These are phyloP conservation scores for Pachydiplax longipennis DNA, from an alignment of 2,888 invertebrate genomes.

Conservation along the genomic window DNA sequence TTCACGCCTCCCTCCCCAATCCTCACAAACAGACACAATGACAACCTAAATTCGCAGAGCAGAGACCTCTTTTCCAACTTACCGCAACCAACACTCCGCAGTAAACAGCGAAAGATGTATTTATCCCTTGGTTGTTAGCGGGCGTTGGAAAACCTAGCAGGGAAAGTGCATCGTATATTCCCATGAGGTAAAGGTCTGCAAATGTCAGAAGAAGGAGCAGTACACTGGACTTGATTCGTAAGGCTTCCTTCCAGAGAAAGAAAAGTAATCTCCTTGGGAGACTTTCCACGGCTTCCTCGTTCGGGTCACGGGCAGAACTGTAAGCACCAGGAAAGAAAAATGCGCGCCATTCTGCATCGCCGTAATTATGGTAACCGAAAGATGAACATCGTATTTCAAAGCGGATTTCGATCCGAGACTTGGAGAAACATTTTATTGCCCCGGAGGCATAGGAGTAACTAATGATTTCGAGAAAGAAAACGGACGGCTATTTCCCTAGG, in stretches of 20 bases:
- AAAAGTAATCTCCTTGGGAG: not conserved
- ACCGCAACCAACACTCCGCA: too few species aligned
- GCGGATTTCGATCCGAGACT: not conserved
- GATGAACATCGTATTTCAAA: too few species aligned
- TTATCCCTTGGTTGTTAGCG: too few species aligned
- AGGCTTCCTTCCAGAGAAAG: not conserved
- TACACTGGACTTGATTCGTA: not conserved
- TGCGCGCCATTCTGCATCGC: not conserved
- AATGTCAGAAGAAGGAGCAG: not conserved
- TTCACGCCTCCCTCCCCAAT: too few species aligned
- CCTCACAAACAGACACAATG: too few species aligned
- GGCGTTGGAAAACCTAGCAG: not conserved
- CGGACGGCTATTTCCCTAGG: not conserved
- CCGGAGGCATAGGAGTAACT: not conserved
- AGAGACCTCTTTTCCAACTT: too few species aligned
- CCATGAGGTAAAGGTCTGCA: not conserved
- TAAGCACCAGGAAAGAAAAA: not conserved
- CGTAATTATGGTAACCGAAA: not conserved
- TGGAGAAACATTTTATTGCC: not conserved
- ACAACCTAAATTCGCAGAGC: too few species aligned
- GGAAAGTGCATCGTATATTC: not conserved
- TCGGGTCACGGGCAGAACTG: not conserved
- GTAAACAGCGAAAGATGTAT: too few species aligned
- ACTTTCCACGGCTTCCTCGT: not conserved
- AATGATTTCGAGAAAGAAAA: not conserved